A percentile compares a stretch with the other conserved stretches of the same genome.
phyloP scores from a whole-genome alignment of 2,888 invertebrate species.

The Athalia circularis region DNA sequence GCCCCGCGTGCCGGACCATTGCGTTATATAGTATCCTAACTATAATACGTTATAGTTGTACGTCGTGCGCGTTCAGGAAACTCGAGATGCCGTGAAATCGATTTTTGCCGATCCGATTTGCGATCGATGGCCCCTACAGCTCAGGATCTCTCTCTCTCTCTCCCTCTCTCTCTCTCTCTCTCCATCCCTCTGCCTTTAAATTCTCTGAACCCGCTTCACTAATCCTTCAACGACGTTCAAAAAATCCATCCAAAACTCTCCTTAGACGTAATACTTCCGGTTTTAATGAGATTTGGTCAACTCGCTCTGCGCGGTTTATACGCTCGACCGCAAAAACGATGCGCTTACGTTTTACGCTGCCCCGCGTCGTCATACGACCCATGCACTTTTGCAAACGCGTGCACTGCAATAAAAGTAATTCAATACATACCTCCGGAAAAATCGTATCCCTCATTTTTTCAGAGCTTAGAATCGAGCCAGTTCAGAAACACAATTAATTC shows the following conservation, averaged over 20 bases:
- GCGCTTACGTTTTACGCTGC: not conserved
- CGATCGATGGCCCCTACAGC: conserved; percentile 43
- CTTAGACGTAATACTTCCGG: conserved; percentile 39
- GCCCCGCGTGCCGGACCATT: conserved; percentile 46
- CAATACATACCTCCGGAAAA: too few relatives aligned
- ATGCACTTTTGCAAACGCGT: too few relatives aligned
- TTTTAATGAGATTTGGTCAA: conserved; percentile 34
- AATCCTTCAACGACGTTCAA: not conserved
- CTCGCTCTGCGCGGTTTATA: not conserved
- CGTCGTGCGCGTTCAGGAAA: conserved; percentile 50
- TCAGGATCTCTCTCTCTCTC: not conserved
- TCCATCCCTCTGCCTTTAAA: not conserved
- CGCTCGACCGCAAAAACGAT: conserved; percentile 2
- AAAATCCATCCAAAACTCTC: conserved; percentile 24
- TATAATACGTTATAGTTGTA: conserved; percentile 18
- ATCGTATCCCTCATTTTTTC: too few relatives aligned
- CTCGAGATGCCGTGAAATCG: conserved; percentile 63
- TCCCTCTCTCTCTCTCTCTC: not conserved
- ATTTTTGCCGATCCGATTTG: conserved; percentile 61
- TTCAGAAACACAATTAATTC: too few relatives aligned
- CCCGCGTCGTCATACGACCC: too few relatives aligned
- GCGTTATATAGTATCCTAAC: conserved; percentile 5
- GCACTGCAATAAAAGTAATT: too few relatives aligned
- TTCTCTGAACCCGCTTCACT: conserved; percentile 1
- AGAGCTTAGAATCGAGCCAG: too few relatives aligned